Evolutionary conservation across 2,113 vertebrate species (phyloP), one percentile per base, ranked within the genome.

Genomic region (Halichoerus grypus): DNA sequence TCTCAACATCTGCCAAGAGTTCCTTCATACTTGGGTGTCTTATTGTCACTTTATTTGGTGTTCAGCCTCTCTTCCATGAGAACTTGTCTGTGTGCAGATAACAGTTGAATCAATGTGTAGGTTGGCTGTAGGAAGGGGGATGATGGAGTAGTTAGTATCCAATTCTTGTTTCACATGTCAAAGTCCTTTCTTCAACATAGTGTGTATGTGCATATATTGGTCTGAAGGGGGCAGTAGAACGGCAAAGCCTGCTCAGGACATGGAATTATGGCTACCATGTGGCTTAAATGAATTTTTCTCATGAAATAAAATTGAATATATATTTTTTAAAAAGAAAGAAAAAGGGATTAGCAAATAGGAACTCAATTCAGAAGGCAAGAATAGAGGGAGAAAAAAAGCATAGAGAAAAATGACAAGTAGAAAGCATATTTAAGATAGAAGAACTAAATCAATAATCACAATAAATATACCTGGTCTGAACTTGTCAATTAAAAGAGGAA

Each of bases 251-350:
- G 57, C 92, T 65, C 24, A 46, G 63, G 87, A 93, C 15, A 3
- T 59, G 16, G 71, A 31, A 33, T 72, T 42, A 33, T 79, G 39
- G 97, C 97, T 97, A 98, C 97, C 11, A 4, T 96, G 97, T 98
- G 97, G 97, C 95, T 92, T 72, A 87, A 87, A 33, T 92, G 42
- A 85, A 55, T 86, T 97, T 98, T 98, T 96, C 65, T 94, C 95
- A 91, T 28, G 72, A 74, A 74, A 46, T 88, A 98, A 98, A 98
- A 46, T 81, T 96, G 72, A 76, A 36, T 88, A 63, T 97, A 24
- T 72, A 74, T 74, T 14, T 74, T 74, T 74, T 28, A 15, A 46
- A 46, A 74, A 74, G 39, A 74, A 74, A 74, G 51, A 67, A 82
- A 79, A 82, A 46, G 16, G 57, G 51, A n/a, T 82, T 82, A 15